Evolutionary conservation across 2,113 vertebrate species (phyloP), one percentile per base, ranked within the genome.

Genomic region (Nibea albiflora): DNA sequence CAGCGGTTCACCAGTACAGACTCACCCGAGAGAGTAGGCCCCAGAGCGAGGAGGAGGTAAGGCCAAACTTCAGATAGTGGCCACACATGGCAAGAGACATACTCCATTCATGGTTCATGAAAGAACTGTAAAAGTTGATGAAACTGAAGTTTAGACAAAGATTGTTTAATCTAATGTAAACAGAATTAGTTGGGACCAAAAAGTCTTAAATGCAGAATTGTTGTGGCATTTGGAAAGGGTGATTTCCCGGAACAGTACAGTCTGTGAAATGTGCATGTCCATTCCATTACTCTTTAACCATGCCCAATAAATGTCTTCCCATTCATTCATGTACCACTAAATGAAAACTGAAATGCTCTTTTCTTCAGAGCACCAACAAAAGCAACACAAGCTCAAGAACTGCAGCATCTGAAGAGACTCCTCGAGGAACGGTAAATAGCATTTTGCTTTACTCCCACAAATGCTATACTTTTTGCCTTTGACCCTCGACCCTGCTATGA

Each of bases 31-130:
- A 1, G 24, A 60, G 5, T 50, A 19, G 1, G 7, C 24, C 11
- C 2, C 8, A 44, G 44, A 46, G 44, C 44, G 31, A 66, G 28
- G 0, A 1, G 0, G 15, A 78, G 84, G 90, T 91, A 42, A 82
- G 24, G 12, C n/a, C 24, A 20, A 3, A 20, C 20, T 61, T 31
- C 46, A 14, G 19, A 16, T 56, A 4, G 4, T 35, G 31, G 5
- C 31, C 31, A 31, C 31, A 31, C 9, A 42, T 20, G 26, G 44
- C 7, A 50, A 28, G 11, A 19, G 8, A 17, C 47, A 15, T 49
- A 17, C 16, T 17, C 14, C 16, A 16, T 15, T 49, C 47, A 52
- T 52, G 20, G 17, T n/a, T 20, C 19, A 52, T 5, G 2, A 39
- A 39, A 39, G 35, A 1, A 9, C 35, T 39, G 8, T 39, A 39